Percentiles rank a stretch among this genome's conserved stretches.
These are phyloP conservation scores for Pseudolaguvia tuberculata DNA, from an alignment of 2,113 vertebrate genomes.

Conservation along the genomic window DNA sequence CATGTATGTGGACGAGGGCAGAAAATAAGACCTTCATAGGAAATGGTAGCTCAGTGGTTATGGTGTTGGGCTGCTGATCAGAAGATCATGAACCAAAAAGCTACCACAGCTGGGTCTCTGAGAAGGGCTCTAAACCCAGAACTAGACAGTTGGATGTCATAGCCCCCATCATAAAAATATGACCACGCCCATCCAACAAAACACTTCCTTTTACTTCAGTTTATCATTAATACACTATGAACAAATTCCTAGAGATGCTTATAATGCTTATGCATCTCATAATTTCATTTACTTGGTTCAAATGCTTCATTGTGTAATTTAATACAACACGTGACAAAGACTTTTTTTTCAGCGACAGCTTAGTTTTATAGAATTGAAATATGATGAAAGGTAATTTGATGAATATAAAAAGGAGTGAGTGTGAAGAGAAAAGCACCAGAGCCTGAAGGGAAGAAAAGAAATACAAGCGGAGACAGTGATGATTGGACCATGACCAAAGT, in stretches of 20 bases:
- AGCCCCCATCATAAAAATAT: constrained; percentile 38
- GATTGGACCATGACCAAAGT: constrained; percentile 44
- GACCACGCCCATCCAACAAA: constrained; percentile 23
- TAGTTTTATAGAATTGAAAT: not conserved
- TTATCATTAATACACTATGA: too few species aligned
- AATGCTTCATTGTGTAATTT: constrained; percentile 3
- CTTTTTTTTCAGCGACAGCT: not conserved
- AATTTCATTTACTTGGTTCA: not conserved
- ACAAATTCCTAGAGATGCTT: too few species aligned
- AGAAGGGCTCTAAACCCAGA: too few species aligned
- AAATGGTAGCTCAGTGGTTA: too few species aligned
- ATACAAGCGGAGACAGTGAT: constrained; percentile 31
- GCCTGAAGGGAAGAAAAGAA: not conserved
- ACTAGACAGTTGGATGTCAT: not conserved
- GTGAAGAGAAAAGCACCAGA: constrained; percentile 1
- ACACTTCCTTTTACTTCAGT: not conserved
- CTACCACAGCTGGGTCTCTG: too few species aligned
- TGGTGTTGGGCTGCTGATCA: too few species aligned
- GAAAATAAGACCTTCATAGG: not conserved
- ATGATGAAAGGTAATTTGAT: constrained; percentile 28
- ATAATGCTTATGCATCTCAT: too few species aligned
- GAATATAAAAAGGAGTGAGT: constrained; percentile 20
- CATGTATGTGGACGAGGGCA: not conserved
- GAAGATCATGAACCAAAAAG: too few species aligned
- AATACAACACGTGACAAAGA: not conserved